phyloP scores from a whole-genome alignment of 2,113 vertebrate genomes.

The Urocynchramus pylzowi region DNA sequence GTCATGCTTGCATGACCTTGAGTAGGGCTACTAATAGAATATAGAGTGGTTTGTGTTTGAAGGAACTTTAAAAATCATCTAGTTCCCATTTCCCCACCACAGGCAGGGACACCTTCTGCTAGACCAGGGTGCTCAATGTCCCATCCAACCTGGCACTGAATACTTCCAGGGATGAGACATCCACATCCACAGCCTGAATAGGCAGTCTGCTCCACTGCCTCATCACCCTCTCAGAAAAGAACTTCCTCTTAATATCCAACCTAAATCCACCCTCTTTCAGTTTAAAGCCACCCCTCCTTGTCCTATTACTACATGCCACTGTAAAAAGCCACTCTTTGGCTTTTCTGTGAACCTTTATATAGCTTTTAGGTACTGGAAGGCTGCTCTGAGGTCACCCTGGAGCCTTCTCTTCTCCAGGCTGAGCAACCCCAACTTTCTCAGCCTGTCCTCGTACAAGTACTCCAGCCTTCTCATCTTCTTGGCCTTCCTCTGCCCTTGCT shows the following conservation, averaged over 20 bases:
- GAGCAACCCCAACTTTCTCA: background rate
- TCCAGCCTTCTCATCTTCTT: background rate
- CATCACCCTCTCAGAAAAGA: background rate
- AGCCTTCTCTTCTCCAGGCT: background rate
- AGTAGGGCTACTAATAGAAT: background rate
- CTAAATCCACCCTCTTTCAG: background rate
- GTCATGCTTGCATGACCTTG: background rate
- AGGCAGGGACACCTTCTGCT: background rate
- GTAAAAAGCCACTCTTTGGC: background rate
- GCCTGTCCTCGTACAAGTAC: fast-evolving
- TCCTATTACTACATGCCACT: no score
- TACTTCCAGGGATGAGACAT: background rate
- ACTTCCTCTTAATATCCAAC: background rate
- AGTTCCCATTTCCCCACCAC: background rate
- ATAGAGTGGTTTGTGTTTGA: background rate
- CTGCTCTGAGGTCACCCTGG: no score
- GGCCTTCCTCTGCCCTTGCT: background rate
- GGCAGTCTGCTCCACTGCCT: background rate
- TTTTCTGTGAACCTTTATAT: background rate
- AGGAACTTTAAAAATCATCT: background rate
- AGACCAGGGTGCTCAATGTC: background rate
- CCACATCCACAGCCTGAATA: background rate
- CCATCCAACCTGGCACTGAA: background rate
- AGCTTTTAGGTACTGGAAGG: background rate
- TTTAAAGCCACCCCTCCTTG: background rate